phyloP scores from a whole-genome alignment of 2,797 vertebrate genomes.

The Phyllotis vaccarum region DNA sequence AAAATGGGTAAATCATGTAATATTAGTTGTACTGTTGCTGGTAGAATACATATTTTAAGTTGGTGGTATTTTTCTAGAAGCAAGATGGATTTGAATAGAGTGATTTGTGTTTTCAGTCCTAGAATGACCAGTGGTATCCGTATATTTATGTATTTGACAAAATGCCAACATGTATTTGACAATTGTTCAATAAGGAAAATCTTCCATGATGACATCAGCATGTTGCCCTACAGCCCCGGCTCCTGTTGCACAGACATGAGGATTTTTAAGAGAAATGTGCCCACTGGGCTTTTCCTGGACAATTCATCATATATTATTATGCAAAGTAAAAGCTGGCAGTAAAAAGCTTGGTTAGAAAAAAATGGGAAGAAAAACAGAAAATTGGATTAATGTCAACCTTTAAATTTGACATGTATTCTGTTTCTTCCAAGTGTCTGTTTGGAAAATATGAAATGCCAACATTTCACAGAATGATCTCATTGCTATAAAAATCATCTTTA shows the following conservation, averaged over 20 bases:
- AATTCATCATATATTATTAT: conserved; percentile 78
- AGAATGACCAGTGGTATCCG: not conserved
- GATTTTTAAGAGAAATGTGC: conserved; percentile 73
- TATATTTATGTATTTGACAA: conserved; percentile 51
- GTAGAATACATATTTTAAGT: not conserved
- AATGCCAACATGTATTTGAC: not conserved
- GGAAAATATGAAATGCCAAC: conserved; percentile 84
- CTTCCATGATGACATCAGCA: conserved; percentile 66
- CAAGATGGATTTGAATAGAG: not conserved
- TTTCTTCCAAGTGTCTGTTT: conserved; percentile 80
- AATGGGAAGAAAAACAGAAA: conserved; percentile 74
- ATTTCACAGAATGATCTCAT: conserved; percentile 82
- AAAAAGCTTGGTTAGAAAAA: conserved; percentile 75
- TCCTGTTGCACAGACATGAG: not conserved
- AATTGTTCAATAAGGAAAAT: conserved; percentile 60
- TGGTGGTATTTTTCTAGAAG: conserved; percentile 16
- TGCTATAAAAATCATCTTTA: conserved; percentile 82
- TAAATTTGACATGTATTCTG: conserved; percentile 79
- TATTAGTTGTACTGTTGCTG: not conserved
- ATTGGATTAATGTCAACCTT: conserved; percentile 74
- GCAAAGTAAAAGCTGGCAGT: conserved; percentile 80
- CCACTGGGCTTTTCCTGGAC: conserved; percentile 73
- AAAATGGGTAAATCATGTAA: not conserved
- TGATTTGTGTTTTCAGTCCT: conserved; percentile 29
- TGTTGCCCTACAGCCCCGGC: conserved; percentile 64